phyloP scores from a whole-genome alignment of 1,140 invertebrate genomes.

The Drosophila pruinosa region DNA sequence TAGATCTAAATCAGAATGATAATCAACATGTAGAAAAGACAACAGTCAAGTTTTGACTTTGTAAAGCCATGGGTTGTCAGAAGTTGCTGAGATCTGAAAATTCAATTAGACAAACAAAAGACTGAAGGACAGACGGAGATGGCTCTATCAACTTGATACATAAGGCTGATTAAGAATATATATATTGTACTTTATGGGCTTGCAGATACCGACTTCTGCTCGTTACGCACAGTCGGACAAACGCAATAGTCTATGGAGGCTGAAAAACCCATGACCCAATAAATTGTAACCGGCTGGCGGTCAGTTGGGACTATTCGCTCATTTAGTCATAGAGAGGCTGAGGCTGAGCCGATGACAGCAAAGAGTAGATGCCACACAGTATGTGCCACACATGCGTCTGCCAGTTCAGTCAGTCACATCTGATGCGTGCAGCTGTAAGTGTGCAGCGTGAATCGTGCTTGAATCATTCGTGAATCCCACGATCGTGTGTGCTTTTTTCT shows the following conservation, averaged over 20 bases:
- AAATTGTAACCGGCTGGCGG: constrained; percentile 1
- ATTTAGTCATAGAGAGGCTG: constrained; percentile 1
- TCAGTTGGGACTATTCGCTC: neutral
- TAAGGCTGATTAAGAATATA: too few species aligned
- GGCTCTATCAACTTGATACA: too few species aligned
- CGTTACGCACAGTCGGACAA: too few species aligned
- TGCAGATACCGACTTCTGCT: too few species aligned
- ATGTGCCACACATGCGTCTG: neutral
- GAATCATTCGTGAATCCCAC: constrained; percentile 2
- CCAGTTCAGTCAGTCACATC: constrained; percentile 52
- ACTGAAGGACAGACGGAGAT: too few species aligned
- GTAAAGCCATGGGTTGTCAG: too few species aligned
- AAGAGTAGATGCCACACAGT: neutral
- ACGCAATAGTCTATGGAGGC: too few species aligned
- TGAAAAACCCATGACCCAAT: too few species aligned
- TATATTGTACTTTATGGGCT: too few species aligned
- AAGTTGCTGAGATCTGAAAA: too few species aligned
- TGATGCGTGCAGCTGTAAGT: constrained; percentile 60
- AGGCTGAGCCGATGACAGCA: constrained; percentile 4
- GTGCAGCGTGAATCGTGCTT: constrained; percentile 21
- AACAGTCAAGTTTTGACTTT: too few species aligned
- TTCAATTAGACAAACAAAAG: neutral
- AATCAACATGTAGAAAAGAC: neutral
- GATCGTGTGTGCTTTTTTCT: neutral
- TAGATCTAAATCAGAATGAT: constrained; percentile 38